Base-by-base conservation (phyloP, 2,888 invertebrate genomes). In the Coecobrya sp. region DNA sequence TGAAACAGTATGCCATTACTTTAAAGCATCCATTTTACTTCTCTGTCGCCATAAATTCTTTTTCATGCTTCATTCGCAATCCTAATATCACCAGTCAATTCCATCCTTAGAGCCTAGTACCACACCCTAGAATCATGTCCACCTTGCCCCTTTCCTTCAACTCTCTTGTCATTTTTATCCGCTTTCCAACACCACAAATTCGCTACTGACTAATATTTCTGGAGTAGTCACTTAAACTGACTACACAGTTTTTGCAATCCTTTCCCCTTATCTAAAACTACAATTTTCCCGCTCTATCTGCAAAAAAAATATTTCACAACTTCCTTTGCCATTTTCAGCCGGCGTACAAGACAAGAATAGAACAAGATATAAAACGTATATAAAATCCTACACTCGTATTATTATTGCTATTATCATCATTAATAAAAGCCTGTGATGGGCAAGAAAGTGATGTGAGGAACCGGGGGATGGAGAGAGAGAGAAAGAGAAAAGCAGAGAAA, bases 391-490 rank as follows among this genome's bases (percentile, higher is more conserved):
- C 59, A 22, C 19, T 62, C 8, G 25, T 82, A 62, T 42, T 52
- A 82, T 82, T 82, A 62, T 82, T 62, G 19, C 42, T 82, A 22
- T 42, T 82, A 82, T 62, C 52, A 82, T 82, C 62, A 82, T 81
- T 81, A 81, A 81, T 82, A 82, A 82, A 59, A 59, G 22, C 30
- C 45, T 76, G 16, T 19, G 52, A 59, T 59, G 59, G 30, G 42
- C 36, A 82, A 25, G 19, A 59, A 42, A 22, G 22, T 62, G 19
- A 42, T 59, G 27, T 55, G 42, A 42, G 13, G 82, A 36, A 62
- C 16, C 1, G 62, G 19, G 52, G 22, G 36, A 16, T 22, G 59
- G 59, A 36, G 82, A 59, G 30, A 27, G 55, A 22, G 13, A 25
- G 36, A 27, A n/a, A 25, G 27, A 30, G 16, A 52, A 79, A 27